Conservation (phyloP, 2,888 invertebrate species). For the Coelopa pilipes region DNA sequence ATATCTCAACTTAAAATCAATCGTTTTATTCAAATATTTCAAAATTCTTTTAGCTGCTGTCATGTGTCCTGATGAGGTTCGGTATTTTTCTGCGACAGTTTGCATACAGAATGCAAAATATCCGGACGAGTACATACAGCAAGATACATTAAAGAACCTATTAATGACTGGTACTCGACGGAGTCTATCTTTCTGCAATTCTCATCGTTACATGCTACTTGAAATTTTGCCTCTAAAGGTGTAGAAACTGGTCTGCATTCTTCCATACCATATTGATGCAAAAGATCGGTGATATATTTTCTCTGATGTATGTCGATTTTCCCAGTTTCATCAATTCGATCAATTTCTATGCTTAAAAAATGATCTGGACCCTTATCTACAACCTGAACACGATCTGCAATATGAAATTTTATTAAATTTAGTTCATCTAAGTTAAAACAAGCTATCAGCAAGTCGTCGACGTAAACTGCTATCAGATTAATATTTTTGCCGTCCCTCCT, state of each 20-base stretch:
- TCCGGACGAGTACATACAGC: conserved; percentile 36
- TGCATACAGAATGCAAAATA: conserved; percentile 40
- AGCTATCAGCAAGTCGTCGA: conserved; percentile 42
- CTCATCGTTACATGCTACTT: conserved; percentile 24
- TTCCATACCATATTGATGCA: conserved; percentile 37
- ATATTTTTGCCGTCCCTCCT: conserved; percentile 30
- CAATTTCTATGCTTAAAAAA: conserved; percentile 40
- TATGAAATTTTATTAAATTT: conserved; percentile 36
- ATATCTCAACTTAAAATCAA: conserved; percentile 39
- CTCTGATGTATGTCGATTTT: conserved; percentile 38
- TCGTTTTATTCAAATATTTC: conserved; percentile 39
- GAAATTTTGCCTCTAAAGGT: conserved; percentile 36
- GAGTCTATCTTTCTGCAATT: conserved; percentile 30
- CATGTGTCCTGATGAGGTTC: conserved; percentile 41
- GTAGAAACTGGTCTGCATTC: conserved; percentile 35
- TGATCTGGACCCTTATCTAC: conserved; percentile 36
- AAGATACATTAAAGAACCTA: conserved; percentile 40
- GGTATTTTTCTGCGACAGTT: conserved; percentile 40
- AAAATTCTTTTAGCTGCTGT: conserved; percentile 39
- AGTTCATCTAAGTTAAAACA: conserved; percentile 40
- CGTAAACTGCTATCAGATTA: conserved; percentile 43
- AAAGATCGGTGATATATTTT: conserved; percentile 37
- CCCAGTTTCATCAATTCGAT: conserved; percentile 40
- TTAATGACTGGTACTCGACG: conserved; percentile 35
- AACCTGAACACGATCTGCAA: conserved; percentile 32